phyloP scores from a whole-genome alignment of 1,140 invertebrate genomes.

The Solenopsis fugax region DNA sequence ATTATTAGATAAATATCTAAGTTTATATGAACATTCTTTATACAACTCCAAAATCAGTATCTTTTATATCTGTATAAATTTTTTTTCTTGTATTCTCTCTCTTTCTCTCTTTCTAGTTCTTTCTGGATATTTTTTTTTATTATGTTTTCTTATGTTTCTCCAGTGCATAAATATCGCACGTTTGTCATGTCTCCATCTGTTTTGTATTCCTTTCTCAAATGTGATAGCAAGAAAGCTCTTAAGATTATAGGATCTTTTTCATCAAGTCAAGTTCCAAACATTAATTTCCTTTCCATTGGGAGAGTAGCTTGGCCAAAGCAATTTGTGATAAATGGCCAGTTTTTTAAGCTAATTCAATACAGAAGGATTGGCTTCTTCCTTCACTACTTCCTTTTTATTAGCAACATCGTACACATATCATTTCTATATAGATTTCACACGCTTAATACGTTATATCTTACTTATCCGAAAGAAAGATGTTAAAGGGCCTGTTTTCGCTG shows the following conservation, averaged over 20 bases:
- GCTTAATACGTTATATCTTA: not conserved
- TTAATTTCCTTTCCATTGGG: constrained; percentile 67
- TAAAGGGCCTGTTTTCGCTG: too few relatives aligned
- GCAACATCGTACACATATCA: constrained; percentile 2
- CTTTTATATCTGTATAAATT: not conserved
- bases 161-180: constrained; percentile 24
- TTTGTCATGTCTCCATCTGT: constrained; percentile 14
- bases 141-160: not conserved
- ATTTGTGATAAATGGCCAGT: constrained; percentile 48
- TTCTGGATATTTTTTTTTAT: not conserved
- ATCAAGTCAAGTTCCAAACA: constrained; percentile 52
- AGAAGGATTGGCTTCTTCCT: constrained; percentile 30
- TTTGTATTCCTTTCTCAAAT: constrained; percentile 22
- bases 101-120: not conserved
- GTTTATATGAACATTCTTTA: not conserved
- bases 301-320: constrained; percentile 28
- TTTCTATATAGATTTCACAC: not conserved
- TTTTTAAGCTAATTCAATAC: constrained; percentile 36
- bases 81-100: not conserved
- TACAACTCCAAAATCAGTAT: not conserved
- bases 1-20: too few relatives aligned
- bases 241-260: constrained; percentile 67
- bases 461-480: not conserved
- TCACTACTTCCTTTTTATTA: not conserved
- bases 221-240: constrained; percentile 69